Evolutionary conservation across 2,888 invertebrate species (phyloP).

Genomic region (Augochlorella aurata): DNA sequence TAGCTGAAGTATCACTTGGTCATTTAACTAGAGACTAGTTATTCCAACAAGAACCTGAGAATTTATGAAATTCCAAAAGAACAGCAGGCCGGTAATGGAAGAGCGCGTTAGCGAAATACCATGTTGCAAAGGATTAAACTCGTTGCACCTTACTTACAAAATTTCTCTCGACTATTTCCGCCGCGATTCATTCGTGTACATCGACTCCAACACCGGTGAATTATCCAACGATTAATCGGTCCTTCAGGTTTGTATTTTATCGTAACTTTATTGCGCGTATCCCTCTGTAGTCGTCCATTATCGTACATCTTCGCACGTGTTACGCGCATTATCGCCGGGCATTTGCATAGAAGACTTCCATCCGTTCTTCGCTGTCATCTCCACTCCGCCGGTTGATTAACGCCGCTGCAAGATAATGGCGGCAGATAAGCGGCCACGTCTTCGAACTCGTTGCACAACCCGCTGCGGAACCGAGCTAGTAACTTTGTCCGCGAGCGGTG

Average conservation of each 20-base stretch:
- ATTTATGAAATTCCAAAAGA: no score
- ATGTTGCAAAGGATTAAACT: no score
- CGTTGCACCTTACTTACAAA: neutral
- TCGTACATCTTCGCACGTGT: neutral
- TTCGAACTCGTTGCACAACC: neutral
- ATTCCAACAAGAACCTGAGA: no score
- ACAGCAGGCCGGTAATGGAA: no score
- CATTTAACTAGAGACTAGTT: no score
- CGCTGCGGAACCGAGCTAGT: constrained; percentile 6
- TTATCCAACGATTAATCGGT: neutral
- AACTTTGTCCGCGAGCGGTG: neutral
- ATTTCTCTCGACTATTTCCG: neutral
- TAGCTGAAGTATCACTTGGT: no score
- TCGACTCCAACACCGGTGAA: neutral
- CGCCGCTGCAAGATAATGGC: neutral
- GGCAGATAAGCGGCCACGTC: neutral
- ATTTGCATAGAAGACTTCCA: neutral
- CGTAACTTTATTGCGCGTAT: neutral
- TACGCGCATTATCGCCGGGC: neutral
- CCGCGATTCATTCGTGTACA: neutral
- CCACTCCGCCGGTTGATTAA: neutral
- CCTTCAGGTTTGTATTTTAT: neutral
- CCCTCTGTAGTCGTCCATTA: neutral
- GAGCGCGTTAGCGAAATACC: no score
- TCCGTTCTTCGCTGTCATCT: neutral